Conservation (phyloP, 2,113 vertebrate genomes). For the Macrotis lagotis region DNA sequence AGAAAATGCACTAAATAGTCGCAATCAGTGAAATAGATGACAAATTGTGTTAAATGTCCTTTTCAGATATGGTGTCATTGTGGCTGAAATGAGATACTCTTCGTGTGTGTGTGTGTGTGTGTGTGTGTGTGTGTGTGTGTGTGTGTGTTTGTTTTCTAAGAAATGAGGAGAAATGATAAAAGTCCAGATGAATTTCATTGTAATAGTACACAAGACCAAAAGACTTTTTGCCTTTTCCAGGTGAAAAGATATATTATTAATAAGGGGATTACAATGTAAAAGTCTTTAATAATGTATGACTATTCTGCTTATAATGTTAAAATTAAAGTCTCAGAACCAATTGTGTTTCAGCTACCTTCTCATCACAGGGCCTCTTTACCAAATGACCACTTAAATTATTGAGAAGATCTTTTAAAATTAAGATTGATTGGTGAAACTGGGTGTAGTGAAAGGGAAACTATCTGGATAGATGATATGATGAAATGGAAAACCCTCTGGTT, state of each 20-base stretch:
- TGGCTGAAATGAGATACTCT: conserved; percentile 75
- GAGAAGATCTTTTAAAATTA: conserved; percentile 55
- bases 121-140: no score
- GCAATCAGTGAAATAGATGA: conserved; percentile 85
- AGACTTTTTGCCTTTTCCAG: conserved; percentile 68
- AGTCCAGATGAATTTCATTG: conserved; percentile 69
- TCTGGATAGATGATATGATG: not conserved
- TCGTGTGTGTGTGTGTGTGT: not conserved
- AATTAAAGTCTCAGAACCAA: conserved; percentile 11
- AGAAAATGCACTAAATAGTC: conserved; percentile 85
- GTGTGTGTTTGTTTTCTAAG: no score
- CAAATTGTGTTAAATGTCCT: conserved; percentile 83
- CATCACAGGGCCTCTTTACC: conserved; percentile 16
- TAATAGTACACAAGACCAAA: conserved; percentile 72
- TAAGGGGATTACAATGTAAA: conserved; percentile 70
- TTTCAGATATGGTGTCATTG: conserved; percentile 72
- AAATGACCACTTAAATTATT: conserved; percentile 50
- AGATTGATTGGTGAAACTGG: conserved; percentile 46
- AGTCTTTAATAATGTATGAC: conserved; percentile 50
- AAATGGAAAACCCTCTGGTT: not conserved
- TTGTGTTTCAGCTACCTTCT: conserved; percentile 6
- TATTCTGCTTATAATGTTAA: conserved; percentile 20
- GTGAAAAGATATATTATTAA: conserved; percentile 68
- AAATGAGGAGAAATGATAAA: not conserved
- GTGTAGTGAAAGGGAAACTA: not conserved